phyloP scores from a whole-genome alignment of 2,888 invertebrate genomes.

The Hemistola chrysoprasaria region DNA sequence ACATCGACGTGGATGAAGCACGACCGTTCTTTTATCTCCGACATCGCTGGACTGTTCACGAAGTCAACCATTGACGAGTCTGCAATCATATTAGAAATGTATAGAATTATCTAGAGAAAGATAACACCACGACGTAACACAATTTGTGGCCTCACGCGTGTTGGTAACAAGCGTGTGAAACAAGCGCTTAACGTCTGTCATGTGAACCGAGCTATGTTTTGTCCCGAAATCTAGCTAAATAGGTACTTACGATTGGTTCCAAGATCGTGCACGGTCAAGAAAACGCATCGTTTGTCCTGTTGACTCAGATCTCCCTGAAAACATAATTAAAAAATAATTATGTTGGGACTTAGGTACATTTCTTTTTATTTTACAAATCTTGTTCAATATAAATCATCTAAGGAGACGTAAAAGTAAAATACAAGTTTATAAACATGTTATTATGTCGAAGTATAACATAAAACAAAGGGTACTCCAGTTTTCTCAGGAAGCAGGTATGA shows the following conservation, averaged over 20 bases:
- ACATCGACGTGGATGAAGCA: conserved; percentile 94
- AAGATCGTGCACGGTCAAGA: conserved; percentile 94
- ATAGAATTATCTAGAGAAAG: no score
- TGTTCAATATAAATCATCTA: no score
- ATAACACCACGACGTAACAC: no score
- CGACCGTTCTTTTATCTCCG: conserved; percentile 91
- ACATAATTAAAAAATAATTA: conserved; percentile 2
- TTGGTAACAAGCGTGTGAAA: no score
- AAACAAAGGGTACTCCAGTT: conserved; percentile 11
- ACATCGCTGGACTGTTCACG: conserved; percentile 91
- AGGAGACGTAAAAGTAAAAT: no score
- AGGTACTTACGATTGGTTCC: conserved; percentile 89
- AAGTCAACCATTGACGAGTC: conserved; percentile 92
- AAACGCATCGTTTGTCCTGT: conserved; percentile 90
- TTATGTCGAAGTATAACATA: no score
- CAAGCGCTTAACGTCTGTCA: no score
- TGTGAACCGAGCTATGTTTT: no score
- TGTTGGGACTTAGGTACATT: no score
- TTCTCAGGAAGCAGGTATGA: conserved; percentile 12
- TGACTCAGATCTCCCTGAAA: conserved; percentile 90
- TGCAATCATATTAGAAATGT: conserved; percentile 47
- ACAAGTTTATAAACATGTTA: no score
- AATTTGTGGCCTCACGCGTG: no score
- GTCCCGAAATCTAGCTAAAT: background rate
- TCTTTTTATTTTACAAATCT: no score